A percentile compares a stretch with the other conserved stretches of the same genome.
These are phyloP conservation scores for Paralichthys olivaceus DNA, from an alignment of 2,113 vertebrate species.

Conservation along the genomic window DNA sequence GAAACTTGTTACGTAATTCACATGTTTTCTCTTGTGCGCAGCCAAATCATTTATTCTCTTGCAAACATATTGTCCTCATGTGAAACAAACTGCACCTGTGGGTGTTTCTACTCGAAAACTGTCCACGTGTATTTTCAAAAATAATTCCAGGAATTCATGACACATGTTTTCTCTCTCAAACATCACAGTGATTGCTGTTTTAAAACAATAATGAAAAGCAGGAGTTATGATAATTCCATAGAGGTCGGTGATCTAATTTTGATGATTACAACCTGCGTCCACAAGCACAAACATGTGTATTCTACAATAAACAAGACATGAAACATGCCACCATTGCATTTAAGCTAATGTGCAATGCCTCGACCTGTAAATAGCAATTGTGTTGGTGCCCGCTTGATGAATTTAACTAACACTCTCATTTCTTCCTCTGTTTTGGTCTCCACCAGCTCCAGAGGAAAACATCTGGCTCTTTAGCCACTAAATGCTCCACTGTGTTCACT, in stretches of 20 bases:
- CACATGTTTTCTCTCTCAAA: slow-evolving; percentile 16
- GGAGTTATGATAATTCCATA: background rate
- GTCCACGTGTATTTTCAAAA: slow-evolving; percentile 10
- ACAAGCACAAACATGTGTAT: too few species aligned
- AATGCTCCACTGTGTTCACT: background rate
- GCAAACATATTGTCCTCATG: slow-evolving; percentile 47
- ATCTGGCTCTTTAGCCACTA: background rate
- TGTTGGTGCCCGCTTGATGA: background rate
- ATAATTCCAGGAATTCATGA: slow-evolving; percentile 35
- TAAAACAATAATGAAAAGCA: too few species aligned
- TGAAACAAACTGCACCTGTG: slow-evolving; percentile 21
- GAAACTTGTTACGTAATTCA: slow-evolving; percentile 38
- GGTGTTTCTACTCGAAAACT: slow-evolving; percentile 22
- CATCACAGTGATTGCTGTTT: too few species aligned
- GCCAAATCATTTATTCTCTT: slow-evolving; percentile 42
- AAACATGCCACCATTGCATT: too few species aligned
- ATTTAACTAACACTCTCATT: background rate
- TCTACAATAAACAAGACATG: too few species aligned
- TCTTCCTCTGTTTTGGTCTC: slow-evolving; percentile 1
- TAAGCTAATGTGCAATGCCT: too few species aligned
- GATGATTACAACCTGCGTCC: too few species aligned
- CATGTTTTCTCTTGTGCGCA: slow-evolving; percentile 40
- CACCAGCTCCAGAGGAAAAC: background rate
- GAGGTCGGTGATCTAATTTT: background rate
- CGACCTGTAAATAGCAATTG: background rate